Conservation (phyloP, 2,113 vertebrate genomes). For the Solea senegalensis region DNA sequence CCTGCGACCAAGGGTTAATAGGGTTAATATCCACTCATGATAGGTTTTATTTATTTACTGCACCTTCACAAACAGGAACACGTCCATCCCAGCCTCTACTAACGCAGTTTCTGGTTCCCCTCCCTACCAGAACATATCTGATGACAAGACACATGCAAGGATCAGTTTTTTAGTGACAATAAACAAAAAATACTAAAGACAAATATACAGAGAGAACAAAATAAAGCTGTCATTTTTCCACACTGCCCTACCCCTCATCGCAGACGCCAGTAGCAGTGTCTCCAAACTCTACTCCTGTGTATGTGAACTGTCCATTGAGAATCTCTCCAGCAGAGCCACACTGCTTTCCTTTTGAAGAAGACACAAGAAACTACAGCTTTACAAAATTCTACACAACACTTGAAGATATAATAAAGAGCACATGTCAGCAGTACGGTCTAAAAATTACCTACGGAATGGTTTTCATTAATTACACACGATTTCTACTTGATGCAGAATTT, state of each 20-base stretch:
- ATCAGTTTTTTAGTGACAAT: not conserved
- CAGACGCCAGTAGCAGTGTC: constrained; percentile 70
- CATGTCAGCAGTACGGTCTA: too few species aligned
- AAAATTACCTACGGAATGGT: too few species aligned
- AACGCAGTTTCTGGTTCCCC: constrained; percentile 58
- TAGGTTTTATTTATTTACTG: not conserved
- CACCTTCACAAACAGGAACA: constrained; percentile 76
- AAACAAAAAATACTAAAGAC: too few species aligned
- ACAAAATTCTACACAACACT: not conserved
- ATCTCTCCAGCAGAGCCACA: constrained; percentile 79
- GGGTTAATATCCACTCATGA: too few species aligned
- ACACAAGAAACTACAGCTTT: not conserved
- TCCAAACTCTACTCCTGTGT: constrained; percentile 73
- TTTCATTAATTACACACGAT: too few species aligned
- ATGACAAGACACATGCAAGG: not conserved
- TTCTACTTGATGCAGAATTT: too few species aligned
- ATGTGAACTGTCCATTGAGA: constrained; percentile 56
- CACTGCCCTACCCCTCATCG: constrained; percentile 64
- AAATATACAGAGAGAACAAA: not conserved
- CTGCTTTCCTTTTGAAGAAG: constrained; percentile 49
- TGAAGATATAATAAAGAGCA: too few species aligned
- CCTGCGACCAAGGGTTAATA: too few species aligned
- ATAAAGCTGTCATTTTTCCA: not conserved
- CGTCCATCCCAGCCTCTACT: constrained; percentile 75
- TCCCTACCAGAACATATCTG: constrained; percentile 71